phyloP scores from a whole-genome alignment of 2,113 vertebrate species.

The Triplophysa siluroides region DNA sequence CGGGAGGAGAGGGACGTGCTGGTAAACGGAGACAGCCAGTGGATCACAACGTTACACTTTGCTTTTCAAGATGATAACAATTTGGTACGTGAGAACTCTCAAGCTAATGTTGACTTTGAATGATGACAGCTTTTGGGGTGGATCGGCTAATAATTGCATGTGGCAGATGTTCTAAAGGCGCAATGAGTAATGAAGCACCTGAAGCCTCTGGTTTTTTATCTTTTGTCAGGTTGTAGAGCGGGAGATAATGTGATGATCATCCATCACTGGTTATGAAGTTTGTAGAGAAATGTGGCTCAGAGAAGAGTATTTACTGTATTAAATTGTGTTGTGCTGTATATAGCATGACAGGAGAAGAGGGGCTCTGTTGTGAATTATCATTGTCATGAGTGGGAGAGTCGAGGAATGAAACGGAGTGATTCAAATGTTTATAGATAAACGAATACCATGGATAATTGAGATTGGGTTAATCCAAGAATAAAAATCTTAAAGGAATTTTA shows the following conservation, averaged over 20 bases:
- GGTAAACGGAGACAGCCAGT: slow-evolving; percentile 94
- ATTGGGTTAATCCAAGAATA: slow-evolving; percentile 6
- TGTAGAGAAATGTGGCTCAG: slow-evolving; percentile 12
- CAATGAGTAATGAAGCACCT: neutral
- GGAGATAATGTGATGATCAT: slow-evolving; percentile 22
- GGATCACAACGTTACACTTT: slow-evolving; percentile 99
- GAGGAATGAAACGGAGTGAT: neutral
- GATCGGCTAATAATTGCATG: neutral
- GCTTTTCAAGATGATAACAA: slow-evolving; percentile 98
- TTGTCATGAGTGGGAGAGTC: slow-evolving; percentile 21
- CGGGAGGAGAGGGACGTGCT: slow-evolving; percentile 95
- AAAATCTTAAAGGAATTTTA: neutral
- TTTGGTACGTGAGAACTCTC: slow-evolving; percentile 76
- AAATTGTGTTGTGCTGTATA: slow-evolving; percentile 23
- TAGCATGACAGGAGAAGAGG: slow-evolving; percentile 13
- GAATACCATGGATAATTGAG: slow-evolving; percentile 1
- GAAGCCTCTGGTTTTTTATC: neutral
- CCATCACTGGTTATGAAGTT: slow-evolving; percentile 16
- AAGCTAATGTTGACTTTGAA: neutral
- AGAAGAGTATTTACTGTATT: slow-evolving; percentile 1
- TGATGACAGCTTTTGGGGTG: neutral
- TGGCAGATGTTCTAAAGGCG: neutral
- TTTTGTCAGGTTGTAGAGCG: neutral
- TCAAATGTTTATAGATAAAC: slow-evolving; percentile 14
- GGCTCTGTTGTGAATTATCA: slow-evolving; percentile 12